Percentiles rank a stretch among this genome's conserved stretches.
Conservation (phyloP, 1,140 invertebrate genomes). For the Rhyzopertha dominica region DNA sequence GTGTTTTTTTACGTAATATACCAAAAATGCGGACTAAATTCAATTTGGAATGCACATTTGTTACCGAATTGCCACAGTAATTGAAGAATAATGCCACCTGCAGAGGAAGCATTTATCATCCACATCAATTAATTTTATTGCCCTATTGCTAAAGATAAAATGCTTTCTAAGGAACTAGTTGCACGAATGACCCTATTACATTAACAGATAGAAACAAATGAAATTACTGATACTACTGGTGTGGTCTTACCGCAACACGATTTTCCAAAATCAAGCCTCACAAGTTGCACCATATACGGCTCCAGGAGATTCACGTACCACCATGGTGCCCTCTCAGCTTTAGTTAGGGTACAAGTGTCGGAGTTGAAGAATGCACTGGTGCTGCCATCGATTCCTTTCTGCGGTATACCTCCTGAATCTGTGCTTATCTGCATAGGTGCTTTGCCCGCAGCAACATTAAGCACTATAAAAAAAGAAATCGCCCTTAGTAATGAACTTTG, state of each 20-base stretch:
- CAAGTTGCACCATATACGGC: conserved; percentile 92
- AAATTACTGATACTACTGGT: too few relatives aligned
- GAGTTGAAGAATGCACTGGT: conserved; percentile 75
- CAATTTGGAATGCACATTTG: too few relatives aligned
- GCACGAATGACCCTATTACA: too few relatives aligned
- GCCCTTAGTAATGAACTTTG: not conserved
- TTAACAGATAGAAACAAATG: too few relatives aligned
- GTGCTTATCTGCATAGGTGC: conserved; percentile 91
- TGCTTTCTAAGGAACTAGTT: too few relatives aligned
- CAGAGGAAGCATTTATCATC: too few relatives aligned
- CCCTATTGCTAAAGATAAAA: too few relatives aligned
- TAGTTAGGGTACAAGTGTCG: conserved; percentile 84
- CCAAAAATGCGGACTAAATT: too few relatives aligned
- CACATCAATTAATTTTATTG: too few relatives aligned
- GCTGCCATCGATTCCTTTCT: conserved; percentile 86
- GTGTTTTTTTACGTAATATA: too few relatives aligned
- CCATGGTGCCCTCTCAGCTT: conserved; percentile 78
- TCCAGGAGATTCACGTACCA: conserved; percentile 95
- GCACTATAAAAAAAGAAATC: conserved; percentile 58
- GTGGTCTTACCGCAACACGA: conserved; percentile 86
- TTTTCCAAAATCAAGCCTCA: conserved; percentile 87
- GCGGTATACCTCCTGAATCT: conserved; percentile 77
- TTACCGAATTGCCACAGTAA: too few relatives aligned
- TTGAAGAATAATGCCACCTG: too few relatives aligned
- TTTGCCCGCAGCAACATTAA: conserved; percentile 93